A percentile compares a stretch with the other conserved stretches of the same genome.
phyloP scores from a whole-genome alignment of 92 coral and sea anemone species.

The Palythoa heliodiscus region DNA sequence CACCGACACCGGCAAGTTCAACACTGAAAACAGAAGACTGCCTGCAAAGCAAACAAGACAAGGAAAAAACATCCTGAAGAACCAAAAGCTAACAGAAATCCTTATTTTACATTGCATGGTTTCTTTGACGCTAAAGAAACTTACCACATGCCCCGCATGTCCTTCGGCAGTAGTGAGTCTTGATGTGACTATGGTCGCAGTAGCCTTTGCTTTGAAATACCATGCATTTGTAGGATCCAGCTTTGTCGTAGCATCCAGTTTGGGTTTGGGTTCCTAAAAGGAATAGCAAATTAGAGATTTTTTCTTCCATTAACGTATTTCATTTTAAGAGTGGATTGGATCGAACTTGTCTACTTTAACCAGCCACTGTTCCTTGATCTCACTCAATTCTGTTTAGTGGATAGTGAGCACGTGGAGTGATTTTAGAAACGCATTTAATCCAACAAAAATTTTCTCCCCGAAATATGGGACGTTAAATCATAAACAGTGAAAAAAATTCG shows the following conservation, averaged over 20 bases:
- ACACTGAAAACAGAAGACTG: too few species aligned
- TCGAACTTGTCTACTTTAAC: too few species aligned
- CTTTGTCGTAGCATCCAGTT: neutral
- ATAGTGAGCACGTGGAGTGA: too few species aligned
- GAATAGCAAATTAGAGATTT: neutral
- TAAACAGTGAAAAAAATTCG: too few species aligned
- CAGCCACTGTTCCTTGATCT: neutral
- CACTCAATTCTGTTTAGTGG: too few species aligned
- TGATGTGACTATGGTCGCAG: neutral
- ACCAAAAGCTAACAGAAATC: too few species aligned
- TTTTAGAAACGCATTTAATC: too few species aligned
- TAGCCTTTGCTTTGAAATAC: neutral
- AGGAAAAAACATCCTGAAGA: too few species aligned
- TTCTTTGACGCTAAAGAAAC: neutral
- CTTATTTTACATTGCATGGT: neutral
- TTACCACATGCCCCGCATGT: conserved; percentile 38
- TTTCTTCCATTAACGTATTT: neutral
- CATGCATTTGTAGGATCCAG: conserved; percentile 32
- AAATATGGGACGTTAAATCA: too few species aligned
- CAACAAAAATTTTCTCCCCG: too few species aligned
- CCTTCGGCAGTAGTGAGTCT: neutral
- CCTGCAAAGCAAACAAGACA: too few species aligned
- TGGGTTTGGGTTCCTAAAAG: neutral
- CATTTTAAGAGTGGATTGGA: neutral
- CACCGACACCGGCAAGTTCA: too few species aligned